These are phyloP conservation scores for Exephanes ischioxanthus DNA, from an alignment of 2,888 invertebrate species.

Conservation along the genomic window DNA sequence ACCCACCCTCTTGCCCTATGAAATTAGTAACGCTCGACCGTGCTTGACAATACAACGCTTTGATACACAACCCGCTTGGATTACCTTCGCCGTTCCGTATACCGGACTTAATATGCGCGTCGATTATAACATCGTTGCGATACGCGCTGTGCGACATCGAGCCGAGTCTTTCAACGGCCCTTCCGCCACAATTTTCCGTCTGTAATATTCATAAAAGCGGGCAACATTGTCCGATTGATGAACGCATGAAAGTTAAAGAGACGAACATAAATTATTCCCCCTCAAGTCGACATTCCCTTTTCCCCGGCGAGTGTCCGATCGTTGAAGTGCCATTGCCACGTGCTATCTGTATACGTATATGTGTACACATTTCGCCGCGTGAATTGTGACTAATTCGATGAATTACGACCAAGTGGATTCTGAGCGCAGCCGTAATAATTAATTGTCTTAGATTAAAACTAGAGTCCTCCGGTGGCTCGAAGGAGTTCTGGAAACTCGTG, in stretches of 20 bases:
- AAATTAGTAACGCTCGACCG: conserved; percentile 52
- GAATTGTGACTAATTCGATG: background rate
- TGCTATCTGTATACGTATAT: background rate
- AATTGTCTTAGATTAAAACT: background rate
- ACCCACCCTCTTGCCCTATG: conserved; percentile 35
- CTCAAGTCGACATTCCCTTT: conserved; percentile 2
- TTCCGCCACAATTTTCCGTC: background rate
- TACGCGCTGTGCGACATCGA: background rate
- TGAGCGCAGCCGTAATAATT: background rate
- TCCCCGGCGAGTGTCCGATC: background rate
- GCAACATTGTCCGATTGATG: background rate
- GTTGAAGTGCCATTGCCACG: background rate
- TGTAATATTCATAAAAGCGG: background rate
- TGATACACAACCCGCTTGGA: conserved; percentile 53
- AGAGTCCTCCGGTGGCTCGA: conserved; percentile 6
- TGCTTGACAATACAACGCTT: conserved; percentile 52
- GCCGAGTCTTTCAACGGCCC: background rate
- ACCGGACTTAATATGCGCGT: conserved; percentile 2
- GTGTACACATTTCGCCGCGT: background rate
- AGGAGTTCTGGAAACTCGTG: background rate
- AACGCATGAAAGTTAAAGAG: background rate
- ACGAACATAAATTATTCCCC: background rate
- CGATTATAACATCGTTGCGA: background rate
- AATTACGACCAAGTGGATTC: conserved; percentile 15
- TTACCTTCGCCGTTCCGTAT: conserved; percentile 23